Evolutionary conservation across 2,113 vertebrate species (phyloP).

Genomic region (Alexandromys fortis): DNA sequence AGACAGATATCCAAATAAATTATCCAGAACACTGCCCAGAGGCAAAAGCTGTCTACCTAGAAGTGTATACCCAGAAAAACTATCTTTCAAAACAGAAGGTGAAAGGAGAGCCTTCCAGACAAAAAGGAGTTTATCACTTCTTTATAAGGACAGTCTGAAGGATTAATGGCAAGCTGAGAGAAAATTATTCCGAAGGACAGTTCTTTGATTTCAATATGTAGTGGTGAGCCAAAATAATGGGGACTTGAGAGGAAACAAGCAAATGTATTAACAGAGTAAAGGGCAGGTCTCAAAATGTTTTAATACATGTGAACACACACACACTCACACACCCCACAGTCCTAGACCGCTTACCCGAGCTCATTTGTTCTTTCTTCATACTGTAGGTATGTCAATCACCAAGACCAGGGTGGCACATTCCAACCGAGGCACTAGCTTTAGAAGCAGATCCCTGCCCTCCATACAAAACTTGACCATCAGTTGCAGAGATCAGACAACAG

Average conservation of each 20-base stretch:
- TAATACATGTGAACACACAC: not conserved
- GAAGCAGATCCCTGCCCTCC: not conserved
- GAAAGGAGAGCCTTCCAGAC: slow-evolving; percentile 33
- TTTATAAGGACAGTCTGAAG: not conserved
- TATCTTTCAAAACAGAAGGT: slow-evolving; percentile 45
- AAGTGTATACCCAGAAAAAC: slow-evolving; percentile 52
- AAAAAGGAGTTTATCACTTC: slow-evolving; percentile 30
- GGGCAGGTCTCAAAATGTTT: not conserved
- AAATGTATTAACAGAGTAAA: slow-evolving; percentile 18
- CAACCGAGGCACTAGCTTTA: not conserved
- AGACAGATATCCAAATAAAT: slow-evolving; percentile 61
- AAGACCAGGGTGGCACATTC: not conserved
- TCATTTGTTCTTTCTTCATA: not conserved
- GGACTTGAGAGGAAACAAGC: not conserved
- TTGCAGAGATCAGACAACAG: not conserved
- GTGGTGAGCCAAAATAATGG: not conserved
- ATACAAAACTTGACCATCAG: not conserved
- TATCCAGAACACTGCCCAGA: slow-evolving; percentile 28
- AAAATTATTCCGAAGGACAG: slow-evolving; percentile 5
- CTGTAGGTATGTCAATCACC: not conserved
- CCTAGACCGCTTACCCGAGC: not conserved
- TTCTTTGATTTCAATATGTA: not conserved
- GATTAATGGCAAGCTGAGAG: slow-evolving; percentile 11
- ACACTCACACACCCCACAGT: not conserved
- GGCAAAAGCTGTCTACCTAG: slow-evolving; percentile 44